Base-by-base conservation (phyloP, 2,888 invertebrate species). In the Drosophila mayaguana region DNA sequence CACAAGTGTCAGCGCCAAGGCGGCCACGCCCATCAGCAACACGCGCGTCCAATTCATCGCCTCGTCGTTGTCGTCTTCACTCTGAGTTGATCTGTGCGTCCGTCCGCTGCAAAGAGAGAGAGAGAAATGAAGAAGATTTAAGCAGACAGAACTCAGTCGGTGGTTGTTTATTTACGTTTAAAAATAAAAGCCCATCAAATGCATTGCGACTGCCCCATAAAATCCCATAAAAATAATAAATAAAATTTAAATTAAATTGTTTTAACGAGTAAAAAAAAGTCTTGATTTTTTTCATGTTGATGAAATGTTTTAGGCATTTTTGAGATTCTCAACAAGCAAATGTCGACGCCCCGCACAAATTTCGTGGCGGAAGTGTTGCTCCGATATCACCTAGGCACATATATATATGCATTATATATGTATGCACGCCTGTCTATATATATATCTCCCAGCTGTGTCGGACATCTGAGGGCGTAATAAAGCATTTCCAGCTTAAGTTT, bases 21-120 rank as follows among this genome's bases (percentile, higher is more conserved):
- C 69, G 78, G 80, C 84, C 77, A 87, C 60, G 43, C 75, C 88
- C 74, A 86, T 73, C 54, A 86, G 72, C 72, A 92, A 72, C 76
- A 91, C 80, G 78, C 82, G 89, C 75, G 89, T 67, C 85, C 89
- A 89, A 91, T 89, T 91, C 92, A 92, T 92, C 78, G 82, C n/a
- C 14, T 68, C 63, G 50, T 32, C 62, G 72, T 63, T 63, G 67
- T 65, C 64, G 40, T 77, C 79, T 72, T 78, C 63, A 50, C 40
- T 43, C 71, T 53, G 59, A 46, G 54, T 56, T 63, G 72, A 51
- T 61, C 61, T 70, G 82, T 64, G 75, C 72, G 54, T 62, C 25
- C 89, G 84, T 88, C 84, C 87, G 70, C 84, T 89, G 78, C 28
- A 75, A 1, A 80, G 11, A 75, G 65, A 36, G 14, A 14, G 62